Percentiles rank a stretch among this genome's conserved stretches.
Evolutionary conservation across 2,797 vertebrate genomes (phyloP).

Genomic region (Cossypha heuglini): DNA sequence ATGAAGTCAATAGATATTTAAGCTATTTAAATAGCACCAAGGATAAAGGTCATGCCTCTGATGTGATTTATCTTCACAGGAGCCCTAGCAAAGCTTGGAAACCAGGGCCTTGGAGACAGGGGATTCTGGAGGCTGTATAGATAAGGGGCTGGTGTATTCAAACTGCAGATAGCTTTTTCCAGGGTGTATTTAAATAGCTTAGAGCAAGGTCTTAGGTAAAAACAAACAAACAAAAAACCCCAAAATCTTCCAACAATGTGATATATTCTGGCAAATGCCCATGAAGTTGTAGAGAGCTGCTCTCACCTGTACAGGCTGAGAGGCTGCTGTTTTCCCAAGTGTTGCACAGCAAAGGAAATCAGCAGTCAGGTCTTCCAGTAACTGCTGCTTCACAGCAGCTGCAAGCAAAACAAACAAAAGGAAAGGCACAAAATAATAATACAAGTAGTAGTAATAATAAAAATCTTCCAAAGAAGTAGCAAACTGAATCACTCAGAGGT

Average conservation of each 20-base stretch:
- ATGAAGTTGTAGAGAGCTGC: not conserved
- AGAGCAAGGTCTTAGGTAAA: not conserved
- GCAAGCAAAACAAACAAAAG: not conserved
- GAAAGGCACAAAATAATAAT: not conserved
- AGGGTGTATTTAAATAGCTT: constrained; percentile 22
- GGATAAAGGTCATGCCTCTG: constrained; percentile 56
- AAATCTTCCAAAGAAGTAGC: not conserved
- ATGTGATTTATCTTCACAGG: constrained; percentile 72
- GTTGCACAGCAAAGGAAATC: not conserved
- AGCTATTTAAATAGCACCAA: constrained; percentile 45
- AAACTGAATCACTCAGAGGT: not conserved
- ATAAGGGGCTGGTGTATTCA: constrained; percentile 70
- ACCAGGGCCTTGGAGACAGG: constrained; percentile 59
- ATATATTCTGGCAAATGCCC: not conserved
- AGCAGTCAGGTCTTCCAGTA: not conserved
- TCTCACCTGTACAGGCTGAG: not conserved
- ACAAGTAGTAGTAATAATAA: not conserved
- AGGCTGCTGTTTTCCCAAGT: not conserved
- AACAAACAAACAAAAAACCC: not conserved
- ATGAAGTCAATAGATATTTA: constrained; percentile 36
- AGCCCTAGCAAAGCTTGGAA: constrained; percentile 60
- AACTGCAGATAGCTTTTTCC: constrained; percentile 63
- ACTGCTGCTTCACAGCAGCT: not conserved
- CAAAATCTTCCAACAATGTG: not conserved
- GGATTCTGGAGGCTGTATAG: constrained; percentile 65